Conservation (phyloP, 1,140 invertebrate genomes). For the Cryptotermes secundus region DNA sequence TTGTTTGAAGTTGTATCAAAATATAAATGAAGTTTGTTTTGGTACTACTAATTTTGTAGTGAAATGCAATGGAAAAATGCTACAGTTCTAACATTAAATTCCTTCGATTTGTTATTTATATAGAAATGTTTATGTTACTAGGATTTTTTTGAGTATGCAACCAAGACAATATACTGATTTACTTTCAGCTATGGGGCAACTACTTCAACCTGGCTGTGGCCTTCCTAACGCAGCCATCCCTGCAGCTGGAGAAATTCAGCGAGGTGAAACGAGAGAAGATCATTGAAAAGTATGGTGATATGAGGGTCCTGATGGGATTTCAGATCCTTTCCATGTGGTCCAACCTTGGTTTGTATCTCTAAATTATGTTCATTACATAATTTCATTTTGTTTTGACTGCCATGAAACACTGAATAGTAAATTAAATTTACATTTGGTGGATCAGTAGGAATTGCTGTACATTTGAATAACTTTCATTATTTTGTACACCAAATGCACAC, state of each 20-base stretch:
- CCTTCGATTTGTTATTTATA: constrained; percentile 21
- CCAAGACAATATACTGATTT: constrained; percentile 34
- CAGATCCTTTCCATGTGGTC: constrained; percentile 95
- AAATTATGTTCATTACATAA: too few relatives aligned
- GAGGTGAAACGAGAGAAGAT: constrained; percentile 76
- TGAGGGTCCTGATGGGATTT: constrained; percentile 90
- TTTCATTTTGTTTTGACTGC: too few relatives aligned
- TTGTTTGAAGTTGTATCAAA: too few relatives aligned
- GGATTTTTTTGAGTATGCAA: too few relatives aligned
- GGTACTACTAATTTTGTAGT: too few relatives aligned
- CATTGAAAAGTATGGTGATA: constrained; percentile 81
- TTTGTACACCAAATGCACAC: too few relatives aligned
- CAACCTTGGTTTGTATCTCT: constrained; percentile 66
- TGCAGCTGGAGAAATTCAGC: constrained; percentile 84
- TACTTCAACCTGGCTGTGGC: constrained; percentile 87
- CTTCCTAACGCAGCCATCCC: constrained; percentile 82
- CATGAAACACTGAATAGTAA: too few relatives aligned
- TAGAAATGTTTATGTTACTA: constrained; percentile 33
- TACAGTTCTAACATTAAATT: background rate
- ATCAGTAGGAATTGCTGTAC: too few relatives aligned
- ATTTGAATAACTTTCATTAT: too few relatives aligned
- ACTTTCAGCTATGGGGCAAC: constrained; percentile 76
- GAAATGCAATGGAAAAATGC: too few relatives aligned
- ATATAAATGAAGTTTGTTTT: too few relatives aligned
- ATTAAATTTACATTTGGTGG: too few relatives aligned